Evolutionary conservation across 2,113 vertebrate genomes (phyloP), one percentile per base, ranked within the genome.

Genomic region (Galeopterus variegatus): DNA sequence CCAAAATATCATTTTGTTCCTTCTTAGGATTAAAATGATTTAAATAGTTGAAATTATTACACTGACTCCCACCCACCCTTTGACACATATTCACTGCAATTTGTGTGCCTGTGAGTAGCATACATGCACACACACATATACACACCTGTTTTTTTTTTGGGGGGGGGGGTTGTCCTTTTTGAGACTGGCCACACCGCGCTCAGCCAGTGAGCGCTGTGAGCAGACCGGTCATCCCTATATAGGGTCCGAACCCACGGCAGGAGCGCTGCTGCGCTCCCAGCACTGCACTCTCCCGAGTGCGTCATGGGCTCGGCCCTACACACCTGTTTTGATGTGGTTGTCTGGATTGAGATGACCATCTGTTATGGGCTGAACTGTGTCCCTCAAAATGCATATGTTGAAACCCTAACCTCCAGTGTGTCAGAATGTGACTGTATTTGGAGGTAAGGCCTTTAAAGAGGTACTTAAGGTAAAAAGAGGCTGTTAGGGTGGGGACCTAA

Each of bases 401-500:
- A 60, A 76, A 10, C 14, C 24, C 41, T 26, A 41, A 26, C 0
- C 28, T 18, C 23, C 26, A 56, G 14, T 54, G 33, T 3, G 24
- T 15, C 31, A 70, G 58, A 89, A 28, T 17, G 10, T 84, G 41
- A 54, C 60, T 33, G 11, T 77, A 23, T 52, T 65, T 92, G 62
- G 36, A 76, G 24, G 56, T 0, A 13, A 23, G n/a, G 18, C 36
- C 70, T 45, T 83, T 83, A 31, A 28, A 89, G 69, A n/a, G 15
- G n/a, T 17, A 28, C 48, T 70, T 54, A 2, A 21, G 17, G 45
- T 83, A 65, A 48, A 90, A 28, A 18, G 36, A 76, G 26, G 60
- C 41, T 50, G 3, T 28, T 28, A 3, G 76, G n/a, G 2, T 33
- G 6, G 9, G 1, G 1, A 36, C 33, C 6, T n/a, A 1, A 28